Conservation (phyloP, 2,113 vertebrate species). For the Eidolon helvum region DNA sequence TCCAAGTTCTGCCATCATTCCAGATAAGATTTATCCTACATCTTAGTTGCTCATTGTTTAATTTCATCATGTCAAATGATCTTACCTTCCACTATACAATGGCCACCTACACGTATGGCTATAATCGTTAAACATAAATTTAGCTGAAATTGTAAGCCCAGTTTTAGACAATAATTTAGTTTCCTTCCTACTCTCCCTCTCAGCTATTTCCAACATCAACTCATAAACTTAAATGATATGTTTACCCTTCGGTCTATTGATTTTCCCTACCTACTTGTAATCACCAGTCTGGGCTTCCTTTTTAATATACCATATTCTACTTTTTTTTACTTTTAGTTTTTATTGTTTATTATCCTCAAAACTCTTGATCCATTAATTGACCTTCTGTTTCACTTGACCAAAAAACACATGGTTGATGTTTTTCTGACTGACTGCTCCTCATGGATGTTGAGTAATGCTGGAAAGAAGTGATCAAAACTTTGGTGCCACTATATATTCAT, state of each 20-base stretch:
- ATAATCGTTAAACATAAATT: not conserved
- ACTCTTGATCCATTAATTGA: not conserved
- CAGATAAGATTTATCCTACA: not conserved
- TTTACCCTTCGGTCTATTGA: not conserved
- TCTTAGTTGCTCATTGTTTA: not conserved
- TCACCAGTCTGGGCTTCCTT: not conserved
- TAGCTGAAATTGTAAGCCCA: not conserved
- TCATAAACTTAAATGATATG: not conserved
- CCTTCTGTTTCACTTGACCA: not conserved
- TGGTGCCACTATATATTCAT: not conserved
- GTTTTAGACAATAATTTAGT: not conserved
- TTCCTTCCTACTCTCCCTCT: not conserved
- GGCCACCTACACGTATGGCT: not conserved
- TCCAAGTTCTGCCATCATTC: not conserved
- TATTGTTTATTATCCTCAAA: not conserved
- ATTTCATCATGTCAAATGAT: not conserved
- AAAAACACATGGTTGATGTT: not conserved
- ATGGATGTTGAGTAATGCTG: not conserved
- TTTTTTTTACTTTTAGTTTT: not conserved
- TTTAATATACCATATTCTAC: not conserved
- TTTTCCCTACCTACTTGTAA: not conserved
- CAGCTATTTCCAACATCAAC: not conserved
- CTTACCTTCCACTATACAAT: not conserved
- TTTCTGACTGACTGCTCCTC: not conserved
- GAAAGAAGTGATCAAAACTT: not conserved